phyloP scores from a whole-genome alignment of 2,797 vertebrate genomes.

The Enteromius treurensis region DNA sequence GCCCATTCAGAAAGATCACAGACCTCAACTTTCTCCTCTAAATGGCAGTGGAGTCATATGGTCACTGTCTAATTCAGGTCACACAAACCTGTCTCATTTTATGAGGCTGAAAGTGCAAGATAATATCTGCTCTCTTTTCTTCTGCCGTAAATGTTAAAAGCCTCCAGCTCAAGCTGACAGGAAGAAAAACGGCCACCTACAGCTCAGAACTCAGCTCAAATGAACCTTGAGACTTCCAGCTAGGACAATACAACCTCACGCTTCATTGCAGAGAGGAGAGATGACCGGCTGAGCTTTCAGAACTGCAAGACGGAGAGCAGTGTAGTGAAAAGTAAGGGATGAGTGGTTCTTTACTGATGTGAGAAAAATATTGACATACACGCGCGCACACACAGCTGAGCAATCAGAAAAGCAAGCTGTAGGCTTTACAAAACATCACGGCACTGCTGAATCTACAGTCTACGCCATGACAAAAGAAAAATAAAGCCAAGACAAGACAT shows the following conservation, averaged over 20 bases:
- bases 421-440: neutral
- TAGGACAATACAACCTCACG: constrained; percentile 42
- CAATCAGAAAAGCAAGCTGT: neutral
- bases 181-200: constrained; percentile 31
- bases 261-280: constrained; percentile 27
- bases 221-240: constrained; percentile 47
- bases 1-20: constrained; percentile 35
- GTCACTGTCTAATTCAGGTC: constrained; percentile 21
- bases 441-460: neutral
- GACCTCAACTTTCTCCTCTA: neutral
- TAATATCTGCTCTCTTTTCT: constrained; percentile 30
- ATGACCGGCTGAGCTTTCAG: constrained; percentile 38
- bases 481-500: neutral
- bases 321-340: constrained; percentile 32
- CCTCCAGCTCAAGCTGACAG: constrained; percentile 41
- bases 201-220: constrained; percentile 37
- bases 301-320: constrained; percentile 25
- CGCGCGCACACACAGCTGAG: constrained; percentile 9
- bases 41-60: neutral
- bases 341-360: neutral
- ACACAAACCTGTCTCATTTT: constrained; percentile 35
- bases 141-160: constrained; percentile 46
- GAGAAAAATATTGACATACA: constrained; percentile 20
- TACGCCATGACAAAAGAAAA: neutral
- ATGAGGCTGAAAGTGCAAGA: constrained; percentile 21